phyloP scores from a whole-genome alignment of 2,797 vertebrate genomes.

The Macrochelys suwanniensis region DNA sequence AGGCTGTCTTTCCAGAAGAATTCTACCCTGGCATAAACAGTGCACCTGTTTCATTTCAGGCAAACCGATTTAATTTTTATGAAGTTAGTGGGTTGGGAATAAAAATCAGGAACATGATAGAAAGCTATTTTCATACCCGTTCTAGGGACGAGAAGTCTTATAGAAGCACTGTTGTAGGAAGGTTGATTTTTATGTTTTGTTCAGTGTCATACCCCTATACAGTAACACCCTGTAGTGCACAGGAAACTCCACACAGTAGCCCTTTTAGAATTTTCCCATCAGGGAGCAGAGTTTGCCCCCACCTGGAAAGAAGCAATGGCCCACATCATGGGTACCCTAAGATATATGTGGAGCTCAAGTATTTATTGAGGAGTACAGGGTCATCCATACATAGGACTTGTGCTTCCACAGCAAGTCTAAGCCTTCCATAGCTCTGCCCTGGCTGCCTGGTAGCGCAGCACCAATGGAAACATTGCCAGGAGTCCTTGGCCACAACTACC shows the following conservation, averaged over 20 bases:
- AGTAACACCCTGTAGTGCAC: background rate
- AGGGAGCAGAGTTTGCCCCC: background rate
- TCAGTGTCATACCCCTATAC: background rate
- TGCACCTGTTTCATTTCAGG: background rate
- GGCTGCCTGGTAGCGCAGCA: background rate
- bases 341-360: background rate
- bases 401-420: background rate
- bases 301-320: background rate
- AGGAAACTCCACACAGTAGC: no score
- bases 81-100: background rate
- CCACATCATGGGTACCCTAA: background rate
- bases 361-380: background rate
- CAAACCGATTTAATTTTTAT: background rate
- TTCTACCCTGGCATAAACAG: background rate
- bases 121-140: background rate
- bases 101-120: background rate
- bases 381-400: no score
- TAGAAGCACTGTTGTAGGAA: background rate
- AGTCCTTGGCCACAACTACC: background rate
- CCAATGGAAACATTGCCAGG: fast-evolving
- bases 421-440: background rate
- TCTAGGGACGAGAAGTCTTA: background rate
- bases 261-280: background rate
- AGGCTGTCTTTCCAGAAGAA: background rate
- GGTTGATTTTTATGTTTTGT: background rate